A percentile compares a stretch with the other conserved stretches of the same genome.
These are phyloP conservation scores for Fukomys damarensis DNA, from an alignment of 2,113 vertebrate species.

Conservation along the genomic window DNA sequence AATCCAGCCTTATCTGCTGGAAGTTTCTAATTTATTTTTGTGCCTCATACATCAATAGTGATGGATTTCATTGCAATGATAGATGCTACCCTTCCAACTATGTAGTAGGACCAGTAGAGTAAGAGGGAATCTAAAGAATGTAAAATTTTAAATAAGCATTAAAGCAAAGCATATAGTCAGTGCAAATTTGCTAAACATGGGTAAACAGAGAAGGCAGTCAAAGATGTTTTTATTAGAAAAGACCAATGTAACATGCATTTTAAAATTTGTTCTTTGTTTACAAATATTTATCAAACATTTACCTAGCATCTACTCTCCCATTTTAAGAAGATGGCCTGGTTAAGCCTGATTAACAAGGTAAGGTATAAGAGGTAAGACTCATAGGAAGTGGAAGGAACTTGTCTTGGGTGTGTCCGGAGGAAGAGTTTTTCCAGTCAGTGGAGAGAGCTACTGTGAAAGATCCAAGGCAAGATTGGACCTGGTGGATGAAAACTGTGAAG, in stretches of 20 bases:
- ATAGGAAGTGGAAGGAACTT: background rate
- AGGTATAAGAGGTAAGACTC: background rate
- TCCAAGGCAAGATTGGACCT: background rate
- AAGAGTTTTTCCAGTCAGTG: background rate
- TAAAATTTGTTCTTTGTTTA: background rate
- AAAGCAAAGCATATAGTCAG: background rate
- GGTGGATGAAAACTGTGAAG: background rate
- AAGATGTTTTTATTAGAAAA: background rate
- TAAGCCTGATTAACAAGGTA: background rate
- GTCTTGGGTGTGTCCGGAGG: no score
- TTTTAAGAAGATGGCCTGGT: background rate
- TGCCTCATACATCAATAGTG: background rate
- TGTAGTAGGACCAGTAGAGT: background rate
- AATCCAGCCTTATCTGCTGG: background rate
- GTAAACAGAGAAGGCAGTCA: background rate
- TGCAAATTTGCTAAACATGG: background rate
- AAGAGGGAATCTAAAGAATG: conserved; percentile 7
- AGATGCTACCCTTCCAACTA: background rate
- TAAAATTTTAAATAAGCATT: conserved; percentile 44
- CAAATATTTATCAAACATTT: background rate
- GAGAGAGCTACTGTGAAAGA: background rate
- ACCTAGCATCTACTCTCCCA: background rate
- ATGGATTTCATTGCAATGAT: background rate
- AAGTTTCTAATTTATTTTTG: conserved; percentile 45
- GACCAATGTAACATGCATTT: background rate